These are phyloP conservation scores for Propsilocerus akamusi DNA, from an alignment of 1,140 invertebrate genomes.

Conservation along the genomic window DNA sequence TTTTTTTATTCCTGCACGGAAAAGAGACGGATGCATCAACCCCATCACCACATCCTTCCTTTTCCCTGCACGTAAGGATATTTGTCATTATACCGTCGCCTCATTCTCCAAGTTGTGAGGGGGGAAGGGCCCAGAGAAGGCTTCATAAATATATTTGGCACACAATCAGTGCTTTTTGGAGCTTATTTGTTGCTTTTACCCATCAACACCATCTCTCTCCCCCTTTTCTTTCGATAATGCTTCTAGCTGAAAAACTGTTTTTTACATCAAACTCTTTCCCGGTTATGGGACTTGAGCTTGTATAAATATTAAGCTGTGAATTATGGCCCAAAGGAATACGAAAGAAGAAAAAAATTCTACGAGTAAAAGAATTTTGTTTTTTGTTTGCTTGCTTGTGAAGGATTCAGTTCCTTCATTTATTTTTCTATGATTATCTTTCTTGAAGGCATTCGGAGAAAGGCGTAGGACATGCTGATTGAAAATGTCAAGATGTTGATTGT, in stretches of 20 bases:
- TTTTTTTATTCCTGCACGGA: too few relatives aligned
- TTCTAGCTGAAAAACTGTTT: slow-evolving; percentile 7
- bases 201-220: too few relatives aligned
- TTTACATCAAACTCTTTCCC: slow-evolving; percentile 5
- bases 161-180: too few relatives aligned
- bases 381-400: neutral
- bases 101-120: neutral
- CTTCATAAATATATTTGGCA: too few relatives aligned
- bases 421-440: too few relatives aligned
- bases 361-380: neutral
- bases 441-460: too few relatives aligned
- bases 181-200: slow-evolving; percentile 2
- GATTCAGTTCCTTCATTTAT: too few relatives aligned
- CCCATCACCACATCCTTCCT: neutral
- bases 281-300: slow-evolving; percentile 1
- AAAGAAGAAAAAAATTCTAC: neutral
- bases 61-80: slow-evolving; percentile 1
- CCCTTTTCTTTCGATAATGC: slow-evolving; percentile 3
- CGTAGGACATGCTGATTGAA: too few relatives aligned
- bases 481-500: too few relatives aligned
- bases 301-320: slow-evolving; percentile 5
- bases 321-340: slow-evolving; percentile 10
- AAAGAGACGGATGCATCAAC: neutral
- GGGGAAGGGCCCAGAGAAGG: too few relatives aligned
- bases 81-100: neutral